Evolutionary conservation across 2,797 vertebrate species (phyloP), one percentile per base, ranked within the genome.

Genomic region (Sciaenops ocellatus): DNA sequence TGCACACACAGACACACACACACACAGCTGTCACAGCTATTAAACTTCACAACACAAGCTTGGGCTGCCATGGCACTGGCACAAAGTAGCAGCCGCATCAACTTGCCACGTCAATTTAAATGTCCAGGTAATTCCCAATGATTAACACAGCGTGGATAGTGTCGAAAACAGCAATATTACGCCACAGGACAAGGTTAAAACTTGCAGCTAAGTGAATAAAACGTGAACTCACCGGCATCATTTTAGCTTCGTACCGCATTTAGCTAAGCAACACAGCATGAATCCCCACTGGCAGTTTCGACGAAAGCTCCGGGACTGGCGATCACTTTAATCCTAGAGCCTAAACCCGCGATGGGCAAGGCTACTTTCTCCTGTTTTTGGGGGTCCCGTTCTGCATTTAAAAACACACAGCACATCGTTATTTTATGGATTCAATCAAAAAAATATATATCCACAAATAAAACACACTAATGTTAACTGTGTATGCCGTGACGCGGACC

Each of bases 201-300:
- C 60, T 68, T 79, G 7, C 20, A 64, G 30, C 2, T 1, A 17
- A 62, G 18, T 12, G 26, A 60, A 70, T 71, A 47, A 81, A 76
- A 73, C 4, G 54, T 18, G 17, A 75, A 94, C 98, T 98, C 87
- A 99, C 98, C 96, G 98, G 98, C 98, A 99, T 98, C 98, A 98
- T 98, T 86, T 96, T 98, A 94, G 96, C 95, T 89, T 96, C 96
- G 96, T 97, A 96, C 91, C 97, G 96, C 97, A 98, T 97, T 94
- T 95, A 96, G 92, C 94, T 90, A 74, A 78, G 60, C 76, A 56
- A 61, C 80, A 70, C 89, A 82, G 84, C 83, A 88, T 80, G 85
- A 92, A 91, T 86, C 82, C 84, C 77, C 82, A 52, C 79, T 46
- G 89, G 82, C 80, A 84, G 93, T 93, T 92, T 93, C 91, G 91